Conservation (phyloP, 1,140 invertebrate species). For the Protaetia brevitarsis region DNA sequence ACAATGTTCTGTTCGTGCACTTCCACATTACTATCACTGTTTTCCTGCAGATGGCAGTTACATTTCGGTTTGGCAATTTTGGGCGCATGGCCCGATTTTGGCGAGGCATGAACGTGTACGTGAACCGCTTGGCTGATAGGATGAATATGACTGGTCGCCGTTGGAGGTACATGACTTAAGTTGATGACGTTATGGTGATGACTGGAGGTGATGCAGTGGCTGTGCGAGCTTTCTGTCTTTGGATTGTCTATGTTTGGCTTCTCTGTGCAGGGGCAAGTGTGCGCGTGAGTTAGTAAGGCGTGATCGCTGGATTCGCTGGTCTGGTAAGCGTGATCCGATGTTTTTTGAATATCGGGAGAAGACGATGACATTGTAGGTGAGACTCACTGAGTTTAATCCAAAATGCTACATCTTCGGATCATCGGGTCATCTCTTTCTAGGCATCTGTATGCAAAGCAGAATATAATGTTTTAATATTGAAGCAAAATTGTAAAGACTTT, state of each 20-base stretch:
- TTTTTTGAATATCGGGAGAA: constrained; percentile 40
- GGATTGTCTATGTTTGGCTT: constrained; percentile 28
- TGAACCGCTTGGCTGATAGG: constrained; percentile 37
- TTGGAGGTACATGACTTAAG: constrained; percentile 27
- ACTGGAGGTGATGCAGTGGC: constrained; percentile 26
- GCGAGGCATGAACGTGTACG: constrained; percentile 39
- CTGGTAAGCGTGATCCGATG: constrained; percentile 40
- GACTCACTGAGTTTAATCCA: too few species aligned
- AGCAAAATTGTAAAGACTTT: neutral
- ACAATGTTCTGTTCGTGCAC: constrained; percentile 27
- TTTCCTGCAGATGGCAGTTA: constrained; percentile 39
- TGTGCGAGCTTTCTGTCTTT: constrained; percentile 32
- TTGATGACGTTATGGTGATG: constrained; percentile 35
- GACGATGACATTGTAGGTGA: constrained; percentile 45
- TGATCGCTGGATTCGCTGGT: constrained; percentile 44
- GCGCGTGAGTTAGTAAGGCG: constrained; percentile 34
- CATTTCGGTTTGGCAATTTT: constrained; percentile 27
- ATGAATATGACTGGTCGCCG: constrained; percentile 32
- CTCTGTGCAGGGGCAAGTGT: constrained; percentile 38
- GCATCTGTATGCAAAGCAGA: neutral
- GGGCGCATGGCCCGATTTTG: constrained; percentile 31
- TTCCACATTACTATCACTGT: constrained; percentile 31
- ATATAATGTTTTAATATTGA: too few species aligned
- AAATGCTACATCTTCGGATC: neutral
- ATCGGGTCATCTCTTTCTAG: neutral